Percentiles rank a stretch among this genome's conserved stretches.
phyloP scores from a whole-genome alignment of 2,113 vertebrate genomes.

The Sciurus niger region DNA sequence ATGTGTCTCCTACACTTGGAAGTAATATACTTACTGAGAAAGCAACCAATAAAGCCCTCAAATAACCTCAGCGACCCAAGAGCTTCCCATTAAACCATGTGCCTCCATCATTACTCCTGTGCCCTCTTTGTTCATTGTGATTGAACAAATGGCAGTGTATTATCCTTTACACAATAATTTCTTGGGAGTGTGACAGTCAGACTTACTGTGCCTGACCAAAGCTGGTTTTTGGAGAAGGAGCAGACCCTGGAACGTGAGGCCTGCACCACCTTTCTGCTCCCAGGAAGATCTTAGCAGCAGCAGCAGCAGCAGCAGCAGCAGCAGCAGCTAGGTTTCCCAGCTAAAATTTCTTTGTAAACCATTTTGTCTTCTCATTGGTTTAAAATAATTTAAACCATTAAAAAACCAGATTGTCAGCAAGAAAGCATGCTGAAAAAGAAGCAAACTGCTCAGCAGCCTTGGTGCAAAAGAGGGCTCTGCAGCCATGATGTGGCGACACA shows the following conservation, averaged over 20 bases:
- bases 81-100: not conserved
- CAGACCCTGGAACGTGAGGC: not conserved
- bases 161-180: not conserved
- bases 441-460: not conserved
- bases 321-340: not conserved
- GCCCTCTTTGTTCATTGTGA: not conserved
- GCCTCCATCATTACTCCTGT: not conserved
- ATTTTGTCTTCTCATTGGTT: not conserved
- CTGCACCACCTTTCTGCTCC: not conserved
- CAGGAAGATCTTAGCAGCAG: not conserved
- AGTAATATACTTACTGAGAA: not conserved
- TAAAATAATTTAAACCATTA: not conserved
- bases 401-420: not conserved
- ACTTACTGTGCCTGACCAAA: not conserved
- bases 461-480: not conserved
- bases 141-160: not conserved
- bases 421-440: not conserved
- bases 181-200: not conserved
- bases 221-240: not conserved
- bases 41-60: not conserved
- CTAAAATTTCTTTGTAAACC: not conserved
- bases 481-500: no score
- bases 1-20: not conserved
- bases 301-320: not conserved
- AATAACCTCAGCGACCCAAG: not conserved